These are phyloP conservation scores for Cephalopholis sonnerati DNA, from an alignment of 2,113 vertebrate genomes.

Conservation along the genomic window DNA sequence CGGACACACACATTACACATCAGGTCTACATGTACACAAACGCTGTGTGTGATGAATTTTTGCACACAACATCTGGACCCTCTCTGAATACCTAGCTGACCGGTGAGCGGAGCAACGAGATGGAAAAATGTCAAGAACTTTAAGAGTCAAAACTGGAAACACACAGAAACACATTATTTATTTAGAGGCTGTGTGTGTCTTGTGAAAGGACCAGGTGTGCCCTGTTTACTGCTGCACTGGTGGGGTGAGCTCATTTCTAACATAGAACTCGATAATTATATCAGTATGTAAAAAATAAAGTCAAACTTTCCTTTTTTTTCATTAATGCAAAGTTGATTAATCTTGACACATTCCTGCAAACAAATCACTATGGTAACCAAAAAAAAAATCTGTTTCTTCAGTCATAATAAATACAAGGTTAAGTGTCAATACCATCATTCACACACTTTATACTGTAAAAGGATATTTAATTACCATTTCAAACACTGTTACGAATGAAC, in stretches of 20 bases:
- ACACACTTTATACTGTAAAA: too few species aligned
- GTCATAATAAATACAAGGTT: too few species aligned
- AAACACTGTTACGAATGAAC: too few species aligned
- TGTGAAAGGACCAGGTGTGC: neutral
- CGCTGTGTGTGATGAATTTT: conserved; percentile 30
- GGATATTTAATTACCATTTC: too few species aligned
- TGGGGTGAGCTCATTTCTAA: neutral
- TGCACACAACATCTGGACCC: conserved; percentile 48
- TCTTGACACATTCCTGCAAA: neutral
- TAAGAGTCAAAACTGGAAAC: conserved; percentile 27
- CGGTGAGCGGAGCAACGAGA: conserved; percentile 14
- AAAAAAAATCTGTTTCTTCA: too few species aligned
- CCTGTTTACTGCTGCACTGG: neutral
- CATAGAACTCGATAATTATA: neutral
- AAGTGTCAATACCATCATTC: too few species aligned
- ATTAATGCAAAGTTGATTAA: neutral
- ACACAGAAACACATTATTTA: conserved; percentile 16
- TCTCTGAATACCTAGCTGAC: conserved; percentile 2
- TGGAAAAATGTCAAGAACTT: conserved; percentile 49
- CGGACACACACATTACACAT: conserved; percentile 1
- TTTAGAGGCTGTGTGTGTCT: conserved; percentile 7
- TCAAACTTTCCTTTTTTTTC: neutral
- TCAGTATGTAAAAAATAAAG: neutral
- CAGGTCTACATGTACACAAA: neutral
- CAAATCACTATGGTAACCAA: neutral